phyloP scores from a whole-genome alignment of 2,888 invertebrate genomes.

The Eilema sororculum region DNA sequence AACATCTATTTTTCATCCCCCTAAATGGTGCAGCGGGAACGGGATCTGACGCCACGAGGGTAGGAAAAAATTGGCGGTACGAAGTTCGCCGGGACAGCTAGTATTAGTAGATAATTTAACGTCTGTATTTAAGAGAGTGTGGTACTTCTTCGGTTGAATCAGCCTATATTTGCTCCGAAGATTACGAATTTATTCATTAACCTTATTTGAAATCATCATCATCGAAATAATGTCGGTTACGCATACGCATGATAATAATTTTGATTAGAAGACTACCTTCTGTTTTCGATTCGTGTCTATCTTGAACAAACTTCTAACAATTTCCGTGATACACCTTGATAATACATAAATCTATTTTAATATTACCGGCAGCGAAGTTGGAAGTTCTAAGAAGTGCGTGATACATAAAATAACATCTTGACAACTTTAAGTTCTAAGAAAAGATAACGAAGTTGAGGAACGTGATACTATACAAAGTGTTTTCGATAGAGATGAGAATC shows the following conservation, averaged over 20 bases:
- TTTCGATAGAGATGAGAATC: slow-evolving; percentile 18
- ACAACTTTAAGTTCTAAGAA: slow-evolving; percentile 20
- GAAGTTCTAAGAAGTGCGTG: slow-evolving; percentile 5
- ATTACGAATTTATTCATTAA: background rate
- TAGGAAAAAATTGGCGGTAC: too few species aligned
- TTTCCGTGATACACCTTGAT: background rate
- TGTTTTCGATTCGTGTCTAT: background rate
- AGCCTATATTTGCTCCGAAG: too few species aligned
- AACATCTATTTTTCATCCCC: too few species aligned
- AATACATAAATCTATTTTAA: slow-evolving; percentile 6
- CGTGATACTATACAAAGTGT: slow-evolving; percentile 15
- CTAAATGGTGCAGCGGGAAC: too few species aligned
- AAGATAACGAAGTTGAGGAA: slow-evolving; percentile 18
- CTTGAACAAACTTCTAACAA: background rate
- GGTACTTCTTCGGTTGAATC: too few species aligned
- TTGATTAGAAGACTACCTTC: background rate
- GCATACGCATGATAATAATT: too few species aligned
- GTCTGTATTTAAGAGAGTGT: too few species aligned
- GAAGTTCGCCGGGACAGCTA: too few species aligned
- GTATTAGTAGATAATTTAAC: too few species aligned
- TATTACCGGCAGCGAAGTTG: background rate
- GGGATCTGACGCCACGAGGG: too few species aligned
- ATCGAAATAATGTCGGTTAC: background rate
- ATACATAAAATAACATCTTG: slow-evolving; percentile 8
- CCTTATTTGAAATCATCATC: background rate